A percentile compares a stretch with the other conserved stretches of the same genome.
Evolutionary conservation across 1,140 invertebrate species (phyloP).

Genomic region (Neuroterus valhalla): DNA sequence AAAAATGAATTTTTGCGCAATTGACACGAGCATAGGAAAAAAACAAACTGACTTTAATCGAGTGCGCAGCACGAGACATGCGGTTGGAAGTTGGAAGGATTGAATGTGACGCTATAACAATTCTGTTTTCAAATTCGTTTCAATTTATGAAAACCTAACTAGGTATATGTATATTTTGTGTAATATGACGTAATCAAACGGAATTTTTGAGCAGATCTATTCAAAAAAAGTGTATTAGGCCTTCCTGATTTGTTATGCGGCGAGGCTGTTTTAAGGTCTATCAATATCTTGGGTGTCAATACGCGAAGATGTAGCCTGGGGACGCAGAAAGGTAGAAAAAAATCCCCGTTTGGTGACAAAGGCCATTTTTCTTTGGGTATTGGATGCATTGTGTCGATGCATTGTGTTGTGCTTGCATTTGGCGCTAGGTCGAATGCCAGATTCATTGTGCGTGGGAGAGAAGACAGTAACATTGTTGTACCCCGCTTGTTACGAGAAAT

Average conservation of each 20-base stretch:
- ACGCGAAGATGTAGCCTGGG: neutral
- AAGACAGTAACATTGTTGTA: constrained; percentile 62
- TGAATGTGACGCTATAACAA: too few relatives aligned
- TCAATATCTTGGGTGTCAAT: neutral
- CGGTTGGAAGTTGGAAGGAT: too few relatives aligned
- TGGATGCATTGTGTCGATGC: constrained; percentile 53
- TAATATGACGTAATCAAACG: too few relatives aligned
- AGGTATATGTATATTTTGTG: too few relatives aligned
- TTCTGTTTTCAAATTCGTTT: too few relatives aligned
- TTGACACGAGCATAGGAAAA: too few relatives aligned
- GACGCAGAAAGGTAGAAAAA: constrained; percentile 47
- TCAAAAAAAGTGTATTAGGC: neutral
- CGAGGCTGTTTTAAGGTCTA: neutral
- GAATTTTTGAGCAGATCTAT: neutral
- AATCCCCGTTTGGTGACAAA: constrained; percentile 59
- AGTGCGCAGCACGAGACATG: too few relatives aligned
- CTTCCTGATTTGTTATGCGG: neutral
- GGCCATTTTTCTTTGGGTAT: constrained; percentile 60
- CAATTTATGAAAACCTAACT: too few relatives aligned
- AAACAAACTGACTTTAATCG: too few relatives aligned
- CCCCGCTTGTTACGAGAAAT: constrained; percentile 62
- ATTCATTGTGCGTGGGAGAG: constrained; percentile 59
- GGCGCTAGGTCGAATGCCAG: constrained; percentile 56
- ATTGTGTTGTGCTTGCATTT: constrained; percentile 54
- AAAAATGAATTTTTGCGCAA: too few relatives aligned